Percentiles rank a stretch among this genome's conserved stretches.
These are phyloP conservation scores for Ectemnius lituratus DNA, from an alignment of 2,888 invertebrate genomes.

Conservation along the genomic window DNA sequence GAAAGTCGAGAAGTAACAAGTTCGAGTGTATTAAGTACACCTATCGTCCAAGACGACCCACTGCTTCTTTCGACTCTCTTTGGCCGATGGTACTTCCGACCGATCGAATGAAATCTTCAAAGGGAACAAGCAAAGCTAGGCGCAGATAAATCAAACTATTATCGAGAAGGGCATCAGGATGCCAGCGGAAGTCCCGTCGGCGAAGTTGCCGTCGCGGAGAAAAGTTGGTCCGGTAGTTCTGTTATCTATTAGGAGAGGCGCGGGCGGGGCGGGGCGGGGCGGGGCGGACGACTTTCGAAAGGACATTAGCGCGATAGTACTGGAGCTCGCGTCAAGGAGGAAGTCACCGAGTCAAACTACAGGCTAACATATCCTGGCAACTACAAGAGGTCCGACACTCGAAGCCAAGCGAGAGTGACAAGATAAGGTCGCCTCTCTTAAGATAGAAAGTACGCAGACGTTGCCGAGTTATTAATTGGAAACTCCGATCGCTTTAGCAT, in stretches of 20 bases:
- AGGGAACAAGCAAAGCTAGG: background rate
- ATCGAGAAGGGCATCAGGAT: constrained; percentile 1
- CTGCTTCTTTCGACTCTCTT: constrained; percentile 7
- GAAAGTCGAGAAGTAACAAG: constrained; percentile 4
- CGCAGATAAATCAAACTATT: constrained; percentile 3
- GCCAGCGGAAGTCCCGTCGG: background rate
- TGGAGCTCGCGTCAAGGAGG: constrained; percentile 1
- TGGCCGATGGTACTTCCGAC: background rate
- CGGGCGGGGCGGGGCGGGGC: too few relatives aligned
- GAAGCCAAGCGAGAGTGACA: too few relatives aligned
- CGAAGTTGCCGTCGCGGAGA: background rate
- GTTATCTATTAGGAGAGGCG: background rate
- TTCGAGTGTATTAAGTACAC: constrained; percentile 11
- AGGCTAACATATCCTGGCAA: background rate
- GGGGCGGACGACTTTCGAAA: background rate
- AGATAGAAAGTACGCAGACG: too few relatives aligned
- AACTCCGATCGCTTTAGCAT: constrained; percentile 42
- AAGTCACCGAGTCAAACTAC: background rate
- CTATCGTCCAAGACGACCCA: constrained; percentile 10
- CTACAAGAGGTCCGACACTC: too few relatives aligned
- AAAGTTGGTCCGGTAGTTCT: background rate
- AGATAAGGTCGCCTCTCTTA: too few relatives aligned
- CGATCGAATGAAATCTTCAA: constrained; percentile 11
- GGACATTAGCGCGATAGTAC: constrained; percentile 4
- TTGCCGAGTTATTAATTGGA: constrained; percentile 51